phyloP scores from a whole-genome alignment of 2,797 vertebrate species.

The Pseudomugil tenellus region DNA sequence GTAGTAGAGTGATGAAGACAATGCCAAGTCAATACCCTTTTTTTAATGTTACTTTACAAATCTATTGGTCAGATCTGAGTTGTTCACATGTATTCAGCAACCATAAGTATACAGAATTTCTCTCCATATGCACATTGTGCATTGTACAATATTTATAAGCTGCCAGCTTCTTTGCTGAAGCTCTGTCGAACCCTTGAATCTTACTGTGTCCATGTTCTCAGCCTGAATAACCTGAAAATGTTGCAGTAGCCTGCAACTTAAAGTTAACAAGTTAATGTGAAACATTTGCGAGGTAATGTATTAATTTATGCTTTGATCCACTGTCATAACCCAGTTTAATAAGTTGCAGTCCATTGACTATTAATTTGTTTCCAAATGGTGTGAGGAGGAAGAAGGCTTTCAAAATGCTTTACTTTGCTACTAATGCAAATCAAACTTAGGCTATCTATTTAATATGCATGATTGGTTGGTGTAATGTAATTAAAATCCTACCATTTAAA shows the following conservation, averaged over 20 bases:
- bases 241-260: slow-evolving; percentile 48
- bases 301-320: slow-evolving; percentile 75
- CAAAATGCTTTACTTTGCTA: slow-evolving; percentile 78
- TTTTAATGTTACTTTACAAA: background rate
- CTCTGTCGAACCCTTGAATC: slow-evolving; percentile 41
- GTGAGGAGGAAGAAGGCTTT: slow-evolving; percentile 69
- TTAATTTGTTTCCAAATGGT: slow-evolving; percentile 82
- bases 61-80: slow-evolving; percentile 6
- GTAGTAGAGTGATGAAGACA: background rate
- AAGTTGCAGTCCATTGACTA: slow-evolving; percentile 84
- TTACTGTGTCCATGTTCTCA: slow-evolving; percentile 22
- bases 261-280: slow-evolving; percentile 72
- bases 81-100: slow-evolving; percentile 11
- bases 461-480: slow-evolving; percentile 84
- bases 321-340: slow-evolving; percentile 81
- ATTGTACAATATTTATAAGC: slow-evolving; percentile 30
- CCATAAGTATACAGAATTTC: slow-evolving; percentile 3
- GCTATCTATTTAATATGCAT: slow-evolving; percentile 84
- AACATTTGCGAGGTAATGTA: slow-evolving; percentile 72
- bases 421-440: slow-evolving; percentile 81
- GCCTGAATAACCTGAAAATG: slow-evolving; percentile 44
- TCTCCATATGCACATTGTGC: slow-evolving; percentile 21
- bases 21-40: too few species aligned
- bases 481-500: slow-evolving; percentile 85
- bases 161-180: slow-evolving; percentile 29